phyloP scores from a whole-genome alignment of 2,797 vertebrate species.

The Etheostoma nigrum region DNA sequence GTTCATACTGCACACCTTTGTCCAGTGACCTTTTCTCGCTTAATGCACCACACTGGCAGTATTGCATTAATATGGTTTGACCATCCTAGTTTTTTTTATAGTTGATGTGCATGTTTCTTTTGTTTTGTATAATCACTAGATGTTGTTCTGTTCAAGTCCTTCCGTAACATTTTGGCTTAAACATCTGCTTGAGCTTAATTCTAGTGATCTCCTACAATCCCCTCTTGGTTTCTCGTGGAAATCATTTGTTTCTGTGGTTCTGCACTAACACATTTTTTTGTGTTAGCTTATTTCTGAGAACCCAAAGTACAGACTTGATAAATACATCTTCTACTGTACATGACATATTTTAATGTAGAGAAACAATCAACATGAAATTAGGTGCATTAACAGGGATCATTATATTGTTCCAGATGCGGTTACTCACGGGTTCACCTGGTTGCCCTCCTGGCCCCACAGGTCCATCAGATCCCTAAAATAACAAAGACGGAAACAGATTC shows the following conservation, averaged over 20 bases:
- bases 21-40: constrained; percentile 44
- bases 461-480: constrained; percentile 88
- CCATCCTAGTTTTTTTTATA: background rate
- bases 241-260: constrained; percentile 24
- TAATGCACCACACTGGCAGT: constrained; percentile 22
- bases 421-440: constrained; percentile 94
- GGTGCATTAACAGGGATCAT: background rate
- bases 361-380: background rate
- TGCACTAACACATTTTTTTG: constrained; percentile 2
- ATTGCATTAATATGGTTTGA: constrained; percentile 36
- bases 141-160: background rate
- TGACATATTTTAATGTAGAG: background rate
- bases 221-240: constrained; percentile 18
- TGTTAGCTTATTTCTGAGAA: background rate
- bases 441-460: constrained; percentile 90
- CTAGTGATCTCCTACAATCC: constrained; percentile 22
- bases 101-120: constrained; percentile 5
- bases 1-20: constrained; percentile 6
- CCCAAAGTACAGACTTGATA: constrained; percentile 9
- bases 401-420: constrained; percentile 3
- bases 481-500: constrained; percentile 39
- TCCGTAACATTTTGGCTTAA: constrained; percentile 19
- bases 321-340: constrained; percentile 1
- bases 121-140: constrained; percentile 5
- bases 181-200: constrained; percentile 8